Base-by-base conservation (phyloP, 2,113 vertebrate genomes). In the Mastomys coucha region DNA sequence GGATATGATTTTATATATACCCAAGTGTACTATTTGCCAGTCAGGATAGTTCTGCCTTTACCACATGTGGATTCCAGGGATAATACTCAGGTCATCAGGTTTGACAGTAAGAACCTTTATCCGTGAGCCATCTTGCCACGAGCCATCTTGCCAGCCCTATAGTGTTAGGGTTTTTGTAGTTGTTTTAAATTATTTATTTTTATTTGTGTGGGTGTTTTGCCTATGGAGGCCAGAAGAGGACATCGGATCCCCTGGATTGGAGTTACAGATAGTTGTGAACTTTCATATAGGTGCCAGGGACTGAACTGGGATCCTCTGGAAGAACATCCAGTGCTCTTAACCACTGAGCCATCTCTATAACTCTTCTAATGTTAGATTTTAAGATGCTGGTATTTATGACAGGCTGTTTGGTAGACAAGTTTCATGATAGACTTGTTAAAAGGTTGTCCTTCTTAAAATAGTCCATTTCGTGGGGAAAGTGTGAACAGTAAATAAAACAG, bases 401-500 rank as follows among this genome's bases (percentile, higher is more conserved):
- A 63, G 69, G 20, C 22, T 39, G 31, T 53, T 86, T 60, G 88
- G 58, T 91, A 94, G 77, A 78, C 51, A 92, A 58, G 39, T 77
- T 92, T 88, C 42, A 49, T 82, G 93, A 63, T 42, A 20, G 63
- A 63, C 33, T 60, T 93, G 65, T 72, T 80, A 76, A 76, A 94
- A 91, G 26, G 7, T 8, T 90, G 42, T 93, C 28, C 39, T 75
- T 96, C 93, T 92, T 70, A 73, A 70, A 96, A 33, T 75, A 28
- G 16, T 77, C 81, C 84, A 63, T 92, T 92, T 94, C 20, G 58
- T 84, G 88, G 69, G 85, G 95, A 95, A 94, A 96, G 11, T 26
- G 13, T 53, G 75, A 67, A 73, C 33, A 95, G 82, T 91, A 91
- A 81, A 67, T 70, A n/a, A 94, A 86, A 82, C 17, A 19, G 39